Evolutionary conservation across 2,113 vertebrate species (phyloP).

Genomic region (Pavo muticus): DNA sequence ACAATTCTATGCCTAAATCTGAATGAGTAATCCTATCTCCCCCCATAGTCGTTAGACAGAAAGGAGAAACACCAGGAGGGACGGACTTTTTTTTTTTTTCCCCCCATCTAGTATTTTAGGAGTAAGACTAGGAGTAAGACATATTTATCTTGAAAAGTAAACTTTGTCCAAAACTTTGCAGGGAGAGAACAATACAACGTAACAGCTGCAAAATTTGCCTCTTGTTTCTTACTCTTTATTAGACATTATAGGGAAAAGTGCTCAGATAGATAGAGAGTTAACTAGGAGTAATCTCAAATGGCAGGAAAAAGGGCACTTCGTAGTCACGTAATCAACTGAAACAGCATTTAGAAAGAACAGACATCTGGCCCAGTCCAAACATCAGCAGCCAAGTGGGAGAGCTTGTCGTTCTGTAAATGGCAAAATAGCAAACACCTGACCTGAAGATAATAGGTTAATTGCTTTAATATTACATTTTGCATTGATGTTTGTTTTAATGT

Average conservation of each 20-base stretch:
- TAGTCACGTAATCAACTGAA: constrained; percentile 46
- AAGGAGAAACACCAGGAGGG: not conserved
- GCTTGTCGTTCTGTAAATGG: constrained; percentile 59
- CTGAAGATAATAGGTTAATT: constrained; percentile 74
- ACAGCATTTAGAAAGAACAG: constrained; percentile 55
- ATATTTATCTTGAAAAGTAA: not conserved
- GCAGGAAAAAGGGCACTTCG: constrained; percentile 12
- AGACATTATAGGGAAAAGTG: not conserved
- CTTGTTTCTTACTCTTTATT: not conserved
- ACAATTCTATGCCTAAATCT: not conserved
- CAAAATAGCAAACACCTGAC: constrained; percentile 54
- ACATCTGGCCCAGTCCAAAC: constrained; percentile 45
- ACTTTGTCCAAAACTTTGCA: not conserved
- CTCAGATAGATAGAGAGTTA: constrained; percentile 9
- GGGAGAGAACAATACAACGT: not conserved
- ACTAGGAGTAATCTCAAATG: constrained; percentile 22
- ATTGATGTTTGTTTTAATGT: constrained; percentile 54
- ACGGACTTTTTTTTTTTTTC: not conserved
- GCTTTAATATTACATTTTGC: constrained; percentile 66
- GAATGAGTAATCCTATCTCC: not conserved
- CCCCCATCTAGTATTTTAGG: not conserved
- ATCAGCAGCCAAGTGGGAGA: constrained; percentile 51
- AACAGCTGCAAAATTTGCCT: not conserved
- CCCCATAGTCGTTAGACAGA: not conserved
- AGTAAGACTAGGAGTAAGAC: not conserved